Evolutionary conservation across 2,888 invertebrate species (phyloP), one percentile per base, ranked within the genome.

Genomic region (Salticus scenicus): DNA sequence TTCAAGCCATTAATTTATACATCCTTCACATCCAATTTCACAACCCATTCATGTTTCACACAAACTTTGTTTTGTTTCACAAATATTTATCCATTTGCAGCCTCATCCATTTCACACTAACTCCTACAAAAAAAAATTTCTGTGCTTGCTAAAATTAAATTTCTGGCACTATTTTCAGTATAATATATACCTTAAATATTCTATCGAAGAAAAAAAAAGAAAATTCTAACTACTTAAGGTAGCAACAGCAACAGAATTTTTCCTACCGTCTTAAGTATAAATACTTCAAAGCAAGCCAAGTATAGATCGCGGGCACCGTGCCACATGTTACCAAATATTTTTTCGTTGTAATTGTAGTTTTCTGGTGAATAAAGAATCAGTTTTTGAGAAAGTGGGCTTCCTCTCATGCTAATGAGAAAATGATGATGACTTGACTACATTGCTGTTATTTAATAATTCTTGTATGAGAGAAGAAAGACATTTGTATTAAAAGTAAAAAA

Each of bases 251-350:
- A 47, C 7, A 2, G 2, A 7, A 37, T 37, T 37, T 47, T 17
- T 7, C 7, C 37, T 20, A 51, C 24, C 17, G 8, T 63, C 28
- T 63, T 28, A 24, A 8, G 27, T 27, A 7, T 7, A 28, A 7
- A 28, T 24, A 28, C n/a, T 63, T 8, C 63, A 20, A 1, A 20
- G 47, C 28, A 12, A 63, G 63, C 63, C 28, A 63, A 63, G 28
- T 63, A 63, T 63, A 63, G 63, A 63, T 28, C 63, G 27, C 27
- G 63, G 63, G 63, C 63, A 63, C 27, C 0, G 0, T 63, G 63
- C 63, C 63, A 63, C 63, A 63, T 63, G 63, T 24, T 63, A 63
- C 27, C 27, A 27, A 63, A 28, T 28, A 63, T n/a, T 28, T 63
- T 17, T 63, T 17, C 5, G 63, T 28, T 63, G 63, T 28, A 63